Conservation (phyloP, 1,140 invertebrate species). For the Dinoponera quadriceps region DNA sequence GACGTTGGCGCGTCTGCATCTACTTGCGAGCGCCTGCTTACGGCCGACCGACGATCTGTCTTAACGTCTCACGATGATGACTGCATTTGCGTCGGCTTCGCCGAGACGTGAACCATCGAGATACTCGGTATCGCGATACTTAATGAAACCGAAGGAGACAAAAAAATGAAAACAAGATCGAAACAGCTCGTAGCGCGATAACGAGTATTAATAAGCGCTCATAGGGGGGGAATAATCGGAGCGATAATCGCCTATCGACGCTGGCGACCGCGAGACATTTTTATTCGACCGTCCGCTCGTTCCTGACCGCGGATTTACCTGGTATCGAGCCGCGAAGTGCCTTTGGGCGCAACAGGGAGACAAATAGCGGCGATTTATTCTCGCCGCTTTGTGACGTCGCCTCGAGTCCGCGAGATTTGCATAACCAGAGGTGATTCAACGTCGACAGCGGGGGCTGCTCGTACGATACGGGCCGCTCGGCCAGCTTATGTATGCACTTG, state of each 20-base stretch:
- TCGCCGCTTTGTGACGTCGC: constrained; percentile 14
- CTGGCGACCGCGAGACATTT: constrained; percentile 4
- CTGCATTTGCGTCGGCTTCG: constrained; percentile 40
- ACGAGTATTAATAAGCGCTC: background rate
- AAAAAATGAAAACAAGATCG: background rate
- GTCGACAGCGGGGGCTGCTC: background rate
- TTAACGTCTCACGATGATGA: constrained; percentile 50
- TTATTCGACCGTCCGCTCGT: background rate
- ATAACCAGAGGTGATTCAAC: constrained; percentile 10
- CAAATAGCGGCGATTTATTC: constrained; percentile 40
- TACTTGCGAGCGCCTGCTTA: constrained; percentile 63
- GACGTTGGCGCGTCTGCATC: constrained; percentile 62
- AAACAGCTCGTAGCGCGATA: background rate
- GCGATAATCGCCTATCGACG: background rate
- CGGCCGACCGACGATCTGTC: constrained; percentile 64
- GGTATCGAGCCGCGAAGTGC: constrained; percentile 6
- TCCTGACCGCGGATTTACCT: background rate
- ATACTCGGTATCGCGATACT: background rate
- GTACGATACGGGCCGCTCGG: constrained; percentile 8
- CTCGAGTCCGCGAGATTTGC: constrained; percentile 14
- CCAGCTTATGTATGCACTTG: constrained; percentile 14
- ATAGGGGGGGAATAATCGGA: background rate
- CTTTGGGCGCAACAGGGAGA: constrained; percentile 23
- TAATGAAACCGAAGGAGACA: too few relatives aligned
- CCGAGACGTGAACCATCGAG: constrained; percentile 47